These are phyloP conservation scores for Cardiocondyla obscurior DNA, from an alignment of 1,140 invertebrate genomes.

Conservation along the genomic window DNA sequence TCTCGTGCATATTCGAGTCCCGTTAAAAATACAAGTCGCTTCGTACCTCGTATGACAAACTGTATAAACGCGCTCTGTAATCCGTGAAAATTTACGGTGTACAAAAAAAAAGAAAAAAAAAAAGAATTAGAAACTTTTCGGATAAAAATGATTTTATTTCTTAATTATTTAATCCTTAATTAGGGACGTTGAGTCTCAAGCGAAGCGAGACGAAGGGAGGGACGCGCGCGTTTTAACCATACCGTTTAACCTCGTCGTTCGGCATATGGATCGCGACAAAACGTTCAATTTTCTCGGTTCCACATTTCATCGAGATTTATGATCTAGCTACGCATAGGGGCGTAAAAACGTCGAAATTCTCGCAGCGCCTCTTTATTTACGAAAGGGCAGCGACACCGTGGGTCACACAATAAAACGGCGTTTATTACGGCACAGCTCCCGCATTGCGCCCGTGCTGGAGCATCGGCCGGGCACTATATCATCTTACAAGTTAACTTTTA, in stretches of 20 bases:
- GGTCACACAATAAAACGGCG: conserved; percentile 49
- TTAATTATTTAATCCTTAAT: too few species aligned
- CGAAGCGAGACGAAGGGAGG: too few species aligned
- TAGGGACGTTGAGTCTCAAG: neutral
- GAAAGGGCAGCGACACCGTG: conserved; percentile 48
- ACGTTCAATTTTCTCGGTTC: conserved; percentile 5
- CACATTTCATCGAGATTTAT: conserved; percentile 42
- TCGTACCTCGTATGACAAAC: neutral
- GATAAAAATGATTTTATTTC: neutral
- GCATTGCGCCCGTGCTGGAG: conserved; percentile 46
- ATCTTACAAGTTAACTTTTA: conserved; percentile 67
- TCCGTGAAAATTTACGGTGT: neutral
- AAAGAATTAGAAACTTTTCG: neutral
- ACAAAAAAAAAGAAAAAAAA: too few species aligned
- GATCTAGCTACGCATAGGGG: conserved; percentile 2
- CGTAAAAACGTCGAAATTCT: conserved; percentile 47
- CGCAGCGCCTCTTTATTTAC: conserved; percentile 12
- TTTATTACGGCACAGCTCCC: conserved; percentile 58
- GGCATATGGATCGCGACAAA: neutral
- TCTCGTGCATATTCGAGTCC: neutral
- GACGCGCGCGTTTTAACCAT: too few species aligned
- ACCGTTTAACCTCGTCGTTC: neutral
- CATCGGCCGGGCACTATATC: conserved; percentile 56
- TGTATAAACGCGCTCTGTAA: too few species aligned
- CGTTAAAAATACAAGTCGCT: conserved; percentile 28